Conservation (phyloP, 2,888 invertebrate genomes). For the Epistrophe eligans region DNA sequence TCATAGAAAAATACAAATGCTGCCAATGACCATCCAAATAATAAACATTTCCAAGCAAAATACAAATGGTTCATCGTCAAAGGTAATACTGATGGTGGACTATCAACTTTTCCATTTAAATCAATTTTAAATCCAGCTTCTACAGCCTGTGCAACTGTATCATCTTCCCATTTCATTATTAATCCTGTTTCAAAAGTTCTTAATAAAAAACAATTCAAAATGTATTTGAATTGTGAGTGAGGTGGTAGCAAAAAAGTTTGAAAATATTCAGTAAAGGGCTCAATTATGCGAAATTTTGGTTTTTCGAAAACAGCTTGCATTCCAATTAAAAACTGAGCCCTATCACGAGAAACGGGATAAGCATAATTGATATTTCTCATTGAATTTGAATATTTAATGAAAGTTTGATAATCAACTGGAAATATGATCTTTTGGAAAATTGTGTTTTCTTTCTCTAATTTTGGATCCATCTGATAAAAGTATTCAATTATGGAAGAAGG, state of each 20-base stretch:
- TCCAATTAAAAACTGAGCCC: background rate
- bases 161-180: constrained; percentile 9
- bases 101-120: background rate
- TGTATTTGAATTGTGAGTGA: constrained; percentile 38
- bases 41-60: constrained; percentile 30
- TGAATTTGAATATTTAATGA: background rate
- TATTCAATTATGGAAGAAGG: background rate
- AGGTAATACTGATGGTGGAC: background rate
- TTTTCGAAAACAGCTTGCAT: background rate
- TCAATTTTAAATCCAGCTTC: background rate
- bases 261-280: background rate
- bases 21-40: constrained; percentile 10
- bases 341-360: constrained; percentile 1
- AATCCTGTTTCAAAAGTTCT: constrained; percentile 25
- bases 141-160: background rate
- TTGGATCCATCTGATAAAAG: background rate
- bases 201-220: constrained; percentile 17
- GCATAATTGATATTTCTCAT: constrained; percentile 30
- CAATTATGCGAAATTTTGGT: constrained; percentile 23
- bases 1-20: background rate
- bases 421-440: constrained; percentile 12
- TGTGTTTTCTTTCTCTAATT: background rate
- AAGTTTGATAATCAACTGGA: background rate
- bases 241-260: constrained; percentile 9
- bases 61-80: constrained; percentile 18